Base-by-base conservation (phyloP, 2,797 vertebrate species). In the Cossypha niveicapilla region DNA sequence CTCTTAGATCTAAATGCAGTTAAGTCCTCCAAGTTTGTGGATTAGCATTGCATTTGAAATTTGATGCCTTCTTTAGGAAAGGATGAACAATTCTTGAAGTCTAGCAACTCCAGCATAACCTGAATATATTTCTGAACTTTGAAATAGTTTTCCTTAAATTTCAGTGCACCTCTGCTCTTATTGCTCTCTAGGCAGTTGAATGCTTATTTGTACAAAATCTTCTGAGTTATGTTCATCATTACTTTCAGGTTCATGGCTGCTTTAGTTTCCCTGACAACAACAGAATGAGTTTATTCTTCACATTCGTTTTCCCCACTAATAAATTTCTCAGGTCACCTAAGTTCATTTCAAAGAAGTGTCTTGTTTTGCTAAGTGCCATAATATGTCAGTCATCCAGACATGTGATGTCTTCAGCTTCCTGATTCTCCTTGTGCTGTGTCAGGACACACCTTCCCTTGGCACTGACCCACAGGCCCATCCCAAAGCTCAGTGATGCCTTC, bases 151-250 rank as follows among this genome's bases (percentile, higher is more conserved):
- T 41, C 50, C 78, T 62, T 86, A 65, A 22, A 72, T 88, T 85
- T 65, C 68, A 65, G 41, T 18, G 61, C 63, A 77, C 24, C 21
- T 88, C 72, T 74, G 32, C 45, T 82, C 41, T 74, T 78, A 65
- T 1, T 83, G 42, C 68, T 92, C 80, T 83, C 76, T n/a, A 81
- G 57, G 56, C 75, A 72, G 72, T 48, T 54, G 53, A 83, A 78
- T 37, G 50, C 54, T 80, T 83, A 68, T 50, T 84, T 62, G 25
- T 68, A 80, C 62, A 88, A 80, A 95, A 90, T 35, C 35, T 76
- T 68, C 50, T 83, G 66, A 92, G 50, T 88, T 92, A 91, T 62
- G 28, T 62, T 77, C 54, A 23, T 78, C 47, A 25, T 92, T 88
- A 88, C n/a, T 86, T 92, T 70, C 45, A 86, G 58, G 89, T 94